phyloP scores from a whole-genome alignment of 2,888 invertebrate species.

The Aelia acuminata region DNA sequence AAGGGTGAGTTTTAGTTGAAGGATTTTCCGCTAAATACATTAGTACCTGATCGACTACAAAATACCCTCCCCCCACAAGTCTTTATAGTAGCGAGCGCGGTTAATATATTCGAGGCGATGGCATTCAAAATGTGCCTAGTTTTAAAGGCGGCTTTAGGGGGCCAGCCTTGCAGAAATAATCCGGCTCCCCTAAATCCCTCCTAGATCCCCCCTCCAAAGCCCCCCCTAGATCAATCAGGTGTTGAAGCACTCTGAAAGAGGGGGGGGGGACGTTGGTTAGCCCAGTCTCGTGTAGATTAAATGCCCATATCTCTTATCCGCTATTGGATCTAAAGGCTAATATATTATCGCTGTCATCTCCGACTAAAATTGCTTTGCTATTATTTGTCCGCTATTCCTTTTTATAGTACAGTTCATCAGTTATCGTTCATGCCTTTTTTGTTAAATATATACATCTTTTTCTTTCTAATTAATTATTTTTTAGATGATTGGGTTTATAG shows the following conservation, averaged over 20 bases:
- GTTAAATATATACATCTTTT: background rate
- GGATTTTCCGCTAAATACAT: background rate
- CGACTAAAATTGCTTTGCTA: background rate
- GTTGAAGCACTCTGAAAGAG: background rate
- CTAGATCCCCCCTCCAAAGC: too few relatives aligned
- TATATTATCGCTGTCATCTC: constrained; percentile 15
- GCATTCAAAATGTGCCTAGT: constrained; percentile 37
- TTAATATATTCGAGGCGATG: background rate
- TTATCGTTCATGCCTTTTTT: background rate
- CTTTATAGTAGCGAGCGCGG: background rate
- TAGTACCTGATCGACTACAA: background rate
- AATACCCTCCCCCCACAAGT: background rate
- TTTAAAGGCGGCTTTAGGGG: constrained; percentile 18
- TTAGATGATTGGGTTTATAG: too few relatives aligned
- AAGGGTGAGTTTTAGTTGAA: constrained; percentile 4
- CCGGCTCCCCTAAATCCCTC: background rate
- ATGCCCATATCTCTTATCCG: constrained; percentile 17
- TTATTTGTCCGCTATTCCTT: background rate
- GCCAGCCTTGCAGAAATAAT: constrained; percentile 23
- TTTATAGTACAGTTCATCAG: background rate
- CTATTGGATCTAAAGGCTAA: background rate
- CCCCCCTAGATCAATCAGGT: constrained; percentile 12
- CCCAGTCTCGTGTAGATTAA: constrained; percentile 24
- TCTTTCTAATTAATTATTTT: background rate
- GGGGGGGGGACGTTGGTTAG: background rate